Evolutionary conservation across 2,888 invertebrate species (phyloP).

Genomic region (Drosophila nigricruria): DNA sequence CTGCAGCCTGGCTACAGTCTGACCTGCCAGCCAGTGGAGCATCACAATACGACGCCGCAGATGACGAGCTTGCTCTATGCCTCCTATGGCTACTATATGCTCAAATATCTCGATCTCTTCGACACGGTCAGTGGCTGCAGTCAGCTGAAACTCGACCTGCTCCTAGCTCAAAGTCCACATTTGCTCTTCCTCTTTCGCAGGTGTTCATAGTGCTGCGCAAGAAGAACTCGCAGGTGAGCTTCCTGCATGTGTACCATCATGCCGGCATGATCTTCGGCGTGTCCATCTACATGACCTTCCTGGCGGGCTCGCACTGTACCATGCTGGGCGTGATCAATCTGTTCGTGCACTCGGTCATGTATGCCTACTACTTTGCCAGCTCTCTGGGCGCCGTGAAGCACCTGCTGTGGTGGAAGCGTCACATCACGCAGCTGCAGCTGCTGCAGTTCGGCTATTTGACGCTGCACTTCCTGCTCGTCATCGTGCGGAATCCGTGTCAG

Average conservation of each 20-base stretch:
- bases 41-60: conserved; percentile 70
- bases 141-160: neutral
- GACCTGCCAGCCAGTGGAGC: conserved; percentile 78
- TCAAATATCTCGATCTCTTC: conserved; percentile 89
- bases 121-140: conserved; percentile 87
- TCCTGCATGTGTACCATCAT: conserved; percentile 95
- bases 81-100: conserved; percentile 89
- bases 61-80: conserved; percentile 85
- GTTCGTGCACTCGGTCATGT: conserved; percentile 94
- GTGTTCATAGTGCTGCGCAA: conserved; percentile 92
- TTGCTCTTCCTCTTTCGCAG: conserved; percentile 50
- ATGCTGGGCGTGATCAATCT: conserved; percentile 90
- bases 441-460: conserved; percentile 89
- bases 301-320: conserved; percentile 90
- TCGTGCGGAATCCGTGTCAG: conserved; percentile 78
- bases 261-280: conserved; percentile 90
- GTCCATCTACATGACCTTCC: conserved; percentile 87
- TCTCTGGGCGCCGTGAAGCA: conserved; percentile 90
- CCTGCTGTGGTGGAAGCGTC: conserved; percentile 93
- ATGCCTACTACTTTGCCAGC: conserved; percentile 91
- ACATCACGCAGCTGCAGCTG: conserved; percentile 94
- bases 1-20: conserved; percentile 76
- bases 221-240: conserved; percentile 92
- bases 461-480: conserved; percentile 86
- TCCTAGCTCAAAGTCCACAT: neutral